Conservation (phyloP, 2,888 invertebrate genomes). For the Polyploca ridens region DNA sequence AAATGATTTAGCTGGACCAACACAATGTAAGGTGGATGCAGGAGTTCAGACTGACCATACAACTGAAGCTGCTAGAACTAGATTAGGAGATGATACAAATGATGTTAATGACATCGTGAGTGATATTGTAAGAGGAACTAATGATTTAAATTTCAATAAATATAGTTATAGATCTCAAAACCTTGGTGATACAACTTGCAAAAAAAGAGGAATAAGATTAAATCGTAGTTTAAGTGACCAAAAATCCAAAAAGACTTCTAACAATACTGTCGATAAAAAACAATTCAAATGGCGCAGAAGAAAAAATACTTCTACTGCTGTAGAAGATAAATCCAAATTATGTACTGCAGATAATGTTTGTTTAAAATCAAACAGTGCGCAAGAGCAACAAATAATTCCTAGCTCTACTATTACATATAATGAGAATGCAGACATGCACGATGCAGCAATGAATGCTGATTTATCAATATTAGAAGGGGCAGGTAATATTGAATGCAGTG, state of each 20-base stretch:
- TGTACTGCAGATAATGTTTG: not conserved
- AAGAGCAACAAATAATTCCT: not conserved
- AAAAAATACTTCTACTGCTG: slow-evolving; percentile 21
- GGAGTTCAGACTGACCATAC: slow-evolving; percentile 47
- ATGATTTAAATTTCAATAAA: not conserved
- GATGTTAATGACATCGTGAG: not conserved
- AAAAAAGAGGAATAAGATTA: slow-evolving; percentile 39
- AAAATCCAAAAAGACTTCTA: slow-evolving; percentile 2
- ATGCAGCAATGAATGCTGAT: not conserved
- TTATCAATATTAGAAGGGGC: not conserved
- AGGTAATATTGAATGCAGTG: slow-evolving; percentile 27
- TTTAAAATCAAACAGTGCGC: not conserved
- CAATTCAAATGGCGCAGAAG: slow-evolving; percentile 55
- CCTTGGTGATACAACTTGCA: slow-evolving; percentile 14
- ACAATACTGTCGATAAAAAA: slow-evolving; percentile 32
- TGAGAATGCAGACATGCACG: not conserved
- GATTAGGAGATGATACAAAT: not conserved
- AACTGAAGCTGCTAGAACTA: not conserved
- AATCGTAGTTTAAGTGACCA: slow-evolving; percentile 34
- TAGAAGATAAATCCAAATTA: not conserved
- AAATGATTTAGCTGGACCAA: not conserved
- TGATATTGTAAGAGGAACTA: not conserved
- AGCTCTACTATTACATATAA: not conserved
- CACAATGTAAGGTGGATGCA: slow-evolving; percentile 37
- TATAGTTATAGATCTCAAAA: not conserved